These are phyloP conservation scores for Brassicogethes aeneus DNA, from an alignment of 2,888 invertebrate species.

Conservation along the genomic window DNA sequence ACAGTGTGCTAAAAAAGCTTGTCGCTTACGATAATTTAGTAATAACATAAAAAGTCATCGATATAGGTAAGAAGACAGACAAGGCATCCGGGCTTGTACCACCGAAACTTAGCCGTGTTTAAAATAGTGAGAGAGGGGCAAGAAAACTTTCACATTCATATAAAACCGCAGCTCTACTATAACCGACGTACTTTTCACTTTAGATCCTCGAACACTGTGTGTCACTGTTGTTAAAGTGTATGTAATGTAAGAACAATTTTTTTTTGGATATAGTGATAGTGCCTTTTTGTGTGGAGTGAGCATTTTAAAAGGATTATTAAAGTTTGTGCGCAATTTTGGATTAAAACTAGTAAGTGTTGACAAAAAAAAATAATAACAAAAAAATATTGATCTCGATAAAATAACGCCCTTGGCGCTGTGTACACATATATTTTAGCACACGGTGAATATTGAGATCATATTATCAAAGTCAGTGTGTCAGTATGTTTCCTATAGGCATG, in stretches of 20 bases:
- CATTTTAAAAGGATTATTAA: neutral
- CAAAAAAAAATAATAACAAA: neutral
- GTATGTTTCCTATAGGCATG: neutral
- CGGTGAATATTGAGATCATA: neutral
- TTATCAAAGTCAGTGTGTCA: neutral
- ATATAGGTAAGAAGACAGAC: too few species aligned
- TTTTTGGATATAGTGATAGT: conserved; percentile 2
- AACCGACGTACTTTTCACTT: conserved; percentile 39
- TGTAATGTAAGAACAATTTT: neutral
- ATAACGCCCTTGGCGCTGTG: neutral
- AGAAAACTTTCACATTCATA: conserved; percentile 42
- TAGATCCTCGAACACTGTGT: conserved; percentile 18
- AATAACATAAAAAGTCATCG: too few species aligned
- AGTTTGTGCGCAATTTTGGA: conserved; percentile 3
- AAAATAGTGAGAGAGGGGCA: conserved; percentile 30
- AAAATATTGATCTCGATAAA: neutral
- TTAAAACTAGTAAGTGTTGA: conserved; percentile 14
- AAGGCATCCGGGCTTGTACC: too few species aligned
- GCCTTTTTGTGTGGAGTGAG: conserved; percentile 6
- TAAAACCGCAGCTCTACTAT: conserved; percentile 41
- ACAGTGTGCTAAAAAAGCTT: too few species aligned
- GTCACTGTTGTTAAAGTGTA: conserved; percentile 7
- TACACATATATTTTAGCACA: neutral
- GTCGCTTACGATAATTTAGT: too few species aligned
- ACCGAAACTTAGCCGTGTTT: too few species aligned